A percentile compares a stretch with the other conserved stretches of the same genome.
Conservation (phyloP, 1,140 invertebrate species). For the Tribolium castaneum region DNA sequence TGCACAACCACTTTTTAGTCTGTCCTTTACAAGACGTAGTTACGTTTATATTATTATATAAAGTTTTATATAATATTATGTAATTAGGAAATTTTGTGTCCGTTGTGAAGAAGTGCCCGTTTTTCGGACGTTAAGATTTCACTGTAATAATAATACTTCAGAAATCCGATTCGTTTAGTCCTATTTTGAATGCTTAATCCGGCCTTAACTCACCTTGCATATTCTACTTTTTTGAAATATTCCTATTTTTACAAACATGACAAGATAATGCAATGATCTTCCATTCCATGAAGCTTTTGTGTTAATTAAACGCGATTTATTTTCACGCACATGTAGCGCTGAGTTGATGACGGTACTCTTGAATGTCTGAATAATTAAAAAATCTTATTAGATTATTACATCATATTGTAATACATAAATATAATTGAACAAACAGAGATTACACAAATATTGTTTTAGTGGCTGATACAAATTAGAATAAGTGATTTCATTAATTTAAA, state of each 20-base stretch:
- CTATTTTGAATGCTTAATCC: too few species aligned
- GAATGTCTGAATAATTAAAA: neutral
- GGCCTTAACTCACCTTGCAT: neutral
- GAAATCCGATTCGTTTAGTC: too few species aligned
- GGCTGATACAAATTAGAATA: constrained; percentile 2
- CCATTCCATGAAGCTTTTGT: neutral
- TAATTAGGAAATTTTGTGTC: too few species aligned
- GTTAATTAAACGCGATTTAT: constrained; percentile 19
- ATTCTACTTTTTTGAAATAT: neutral
- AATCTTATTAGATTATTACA: neutral
- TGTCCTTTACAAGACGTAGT: too few species aligned
- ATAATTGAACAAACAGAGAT: neutral
- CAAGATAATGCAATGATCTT: neutral
- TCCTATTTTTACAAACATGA: neutral
- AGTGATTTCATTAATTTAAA: constrained; percentile 1
- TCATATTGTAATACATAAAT: constrained; percentile 3
- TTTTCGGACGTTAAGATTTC: too few species aligned
- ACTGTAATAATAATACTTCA: too few species aligned
- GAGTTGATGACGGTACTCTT: neutral
- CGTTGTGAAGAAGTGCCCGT: too few species aligned
- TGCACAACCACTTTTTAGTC: too few species aligned
- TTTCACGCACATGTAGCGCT: constrained; percentile 11
- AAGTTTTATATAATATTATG: too few species aligned
- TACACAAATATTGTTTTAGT: constrained; percentile 13
- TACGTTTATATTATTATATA: too few species aligned